Evolutionary conservation across 2,888 invertebrate species (phyloP).

Genomic region (Tromatobia lineatoria): DNA sequence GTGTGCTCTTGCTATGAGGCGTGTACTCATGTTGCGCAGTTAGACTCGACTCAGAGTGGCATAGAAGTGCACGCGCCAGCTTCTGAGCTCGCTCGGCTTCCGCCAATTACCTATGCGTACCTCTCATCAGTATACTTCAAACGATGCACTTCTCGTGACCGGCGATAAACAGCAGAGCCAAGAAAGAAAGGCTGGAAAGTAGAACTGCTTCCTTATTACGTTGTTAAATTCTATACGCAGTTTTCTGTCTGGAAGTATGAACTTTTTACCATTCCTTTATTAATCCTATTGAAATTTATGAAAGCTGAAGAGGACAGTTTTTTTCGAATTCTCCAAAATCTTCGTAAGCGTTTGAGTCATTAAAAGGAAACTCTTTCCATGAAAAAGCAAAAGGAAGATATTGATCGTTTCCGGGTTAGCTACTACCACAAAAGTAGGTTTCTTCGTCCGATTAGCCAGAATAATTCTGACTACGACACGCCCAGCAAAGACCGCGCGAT

Average conservation of each 20-base stretch:
- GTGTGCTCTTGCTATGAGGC: constrained; percentile 34
- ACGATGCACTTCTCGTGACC: constrained; percentile 34
- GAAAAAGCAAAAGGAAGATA: constrained; percentile 52
- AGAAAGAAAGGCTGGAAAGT: constrained; percentile 5
- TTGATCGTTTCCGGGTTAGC: constrained; percentile 71
- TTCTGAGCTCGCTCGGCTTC: constrained; percentile 55
- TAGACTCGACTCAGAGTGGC: not conserved
- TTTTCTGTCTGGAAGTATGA: not conserved
- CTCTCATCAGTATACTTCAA: constrained; percentile 58
- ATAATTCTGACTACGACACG: constrained; percentile 50
- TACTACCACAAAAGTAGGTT: constrained; percentile 68
- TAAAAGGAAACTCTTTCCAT: not conserved
- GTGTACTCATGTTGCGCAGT: constrained; percentile 34
- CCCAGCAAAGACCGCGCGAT: constrained; percentile 41
- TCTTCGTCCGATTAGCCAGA: constrained; percentile 53
- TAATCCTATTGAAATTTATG: no score
- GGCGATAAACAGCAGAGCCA: constrained; percentile 58
- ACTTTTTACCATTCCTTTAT: no score
- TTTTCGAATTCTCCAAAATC: no score
- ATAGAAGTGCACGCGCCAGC: constrained; percentile 49
- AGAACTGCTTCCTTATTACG: not conserved
- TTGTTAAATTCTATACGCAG: not conserved
- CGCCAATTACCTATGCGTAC: constrained; percentile 67
- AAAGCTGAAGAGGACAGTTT: no score
- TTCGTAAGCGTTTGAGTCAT: no score